A percentile compares a stretch with the other conserved stretches of the same genome.
phyloP scores from a whole-genome alignment of 2,113 vertebrate species.

The Siniperca knerii region DNA sequence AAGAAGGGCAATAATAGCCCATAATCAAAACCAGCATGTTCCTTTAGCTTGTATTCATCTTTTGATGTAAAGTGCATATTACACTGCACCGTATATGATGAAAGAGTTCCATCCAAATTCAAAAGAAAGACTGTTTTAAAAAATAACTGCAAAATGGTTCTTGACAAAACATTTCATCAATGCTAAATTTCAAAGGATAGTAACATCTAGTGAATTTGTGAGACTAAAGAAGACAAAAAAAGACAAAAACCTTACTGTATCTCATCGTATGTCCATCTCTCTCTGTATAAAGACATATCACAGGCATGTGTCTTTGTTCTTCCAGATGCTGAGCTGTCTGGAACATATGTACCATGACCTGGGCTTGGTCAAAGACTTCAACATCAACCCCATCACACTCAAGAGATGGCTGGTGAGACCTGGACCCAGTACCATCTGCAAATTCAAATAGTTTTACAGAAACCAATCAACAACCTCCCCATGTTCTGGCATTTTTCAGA shows the following conservation, averaged over 20 bases:
- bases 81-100: neutral
- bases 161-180: no score
- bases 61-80: neutral
- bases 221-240: neutral
- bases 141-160: no score
- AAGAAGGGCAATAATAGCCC: neutral
- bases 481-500: neutral
- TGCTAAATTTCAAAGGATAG: no score
- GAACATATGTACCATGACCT: conserved; percentile 97
- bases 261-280: neutral
- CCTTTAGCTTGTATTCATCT: neutral
- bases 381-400: conserved; percentile 92
- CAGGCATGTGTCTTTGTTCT: neutral
- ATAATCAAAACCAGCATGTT: neutral
- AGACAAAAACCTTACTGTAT: neutral
- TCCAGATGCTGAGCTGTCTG: conserved; percentile 95
- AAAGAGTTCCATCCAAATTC: neutral
- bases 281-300: neutral
- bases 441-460: neutral
- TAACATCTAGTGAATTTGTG: neutral
- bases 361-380: conserved; percentile 91
- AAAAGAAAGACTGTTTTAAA: neutral
- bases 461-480: neutral
- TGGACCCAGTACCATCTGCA: neutral
- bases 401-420: conserved; percentile 92